Conservation (phyloP, 2,113 vertebrate species). For the Sylvia atricapilla region DNA sequence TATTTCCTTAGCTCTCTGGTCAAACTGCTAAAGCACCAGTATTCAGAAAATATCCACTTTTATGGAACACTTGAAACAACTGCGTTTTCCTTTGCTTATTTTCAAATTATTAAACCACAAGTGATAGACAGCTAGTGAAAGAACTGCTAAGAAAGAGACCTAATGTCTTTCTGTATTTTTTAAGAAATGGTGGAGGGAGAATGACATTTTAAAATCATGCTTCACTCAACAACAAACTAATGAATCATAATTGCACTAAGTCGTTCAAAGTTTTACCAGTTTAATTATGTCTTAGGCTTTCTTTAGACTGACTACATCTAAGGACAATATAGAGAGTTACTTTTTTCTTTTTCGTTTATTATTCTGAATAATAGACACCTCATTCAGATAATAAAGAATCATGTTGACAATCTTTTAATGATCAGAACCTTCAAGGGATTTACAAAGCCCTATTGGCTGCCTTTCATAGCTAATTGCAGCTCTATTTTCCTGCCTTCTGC, state of each 20-base stretch:
- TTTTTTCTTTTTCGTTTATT: not conserved
- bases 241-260: not conserved
- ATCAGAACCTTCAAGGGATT: slow-evolving; percentile 7
- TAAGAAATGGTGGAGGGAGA: not conserved
- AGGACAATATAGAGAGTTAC: not conserved
- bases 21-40: not conserved
- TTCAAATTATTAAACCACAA: not conserved
- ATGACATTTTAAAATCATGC: not conserved
- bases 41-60: not conserved
- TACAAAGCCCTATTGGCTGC: not conserved
- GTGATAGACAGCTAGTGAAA: not conserved
- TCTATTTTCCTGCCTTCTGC: not conserved
- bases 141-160: not conserved
- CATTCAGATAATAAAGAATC: not conserved
- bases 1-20: not conserved
- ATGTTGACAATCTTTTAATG: slow-evolving; percentile 15
- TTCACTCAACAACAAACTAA: not conserved
- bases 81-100: not conserved
- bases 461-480: slow-evolving; percentile 2
- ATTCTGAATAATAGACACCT: not conserved
- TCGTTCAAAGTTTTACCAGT: not conserved
- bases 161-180: not conserved
- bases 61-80: not conserved
- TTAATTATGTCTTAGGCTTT: not conserved
- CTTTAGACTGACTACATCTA: not conserved